Evolutionary conservation across 2,113 vertebrate genomes (phyloP).

Genomic region (Cacatua alba): DNA sequence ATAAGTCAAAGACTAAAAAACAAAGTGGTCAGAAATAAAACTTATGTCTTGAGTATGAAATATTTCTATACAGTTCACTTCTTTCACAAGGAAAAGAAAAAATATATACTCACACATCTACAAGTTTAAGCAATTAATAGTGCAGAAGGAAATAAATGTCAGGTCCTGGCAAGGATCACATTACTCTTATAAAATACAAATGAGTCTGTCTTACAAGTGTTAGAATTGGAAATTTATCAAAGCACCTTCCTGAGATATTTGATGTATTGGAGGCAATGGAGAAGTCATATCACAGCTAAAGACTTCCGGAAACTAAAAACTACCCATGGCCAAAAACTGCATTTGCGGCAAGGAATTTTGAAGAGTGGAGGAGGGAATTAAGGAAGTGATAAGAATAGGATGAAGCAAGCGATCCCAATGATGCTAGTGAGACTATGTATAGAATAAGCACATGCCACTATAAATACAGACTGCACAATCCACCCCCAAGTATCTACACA

Average conservation of each 20-base stretch:
- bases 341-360: background rate
- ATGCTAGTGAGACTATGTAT: background rate
- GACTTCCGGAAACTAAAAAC: background rate
- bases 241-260: background rate
- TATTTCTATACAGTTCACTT: background rate
- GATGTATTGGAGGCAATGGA: background rate
- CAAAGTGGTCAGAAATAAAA: background rate
- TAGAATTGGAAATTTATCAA: background rate
- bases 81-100: background rate
- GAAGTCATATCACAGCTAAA: background rate
- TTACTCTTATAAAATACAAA: slow-evolving; percentile 1
- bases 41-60: background rate
- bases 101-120: background rate
- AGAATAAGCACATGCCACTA: background rate
- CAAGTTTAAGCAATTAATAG: background rate
- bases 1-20: background rate
- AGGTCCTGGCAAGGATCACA: background rate
- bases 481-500: background rate
- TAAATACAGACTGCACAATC: background rate
- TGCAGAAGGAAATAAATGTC: background rate
- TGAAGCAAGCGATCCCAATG: background rate
- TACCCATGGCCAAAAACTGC: background rate
- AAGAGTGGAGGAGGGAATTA: background rate
- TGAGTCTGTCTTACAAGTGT: background rate
- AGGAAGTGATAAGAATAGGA: background rate